A percentile compares a stretch with the other conserved stretches of the same genome.
phyloP scores from a whole-genome alignment of 2,888 invertebrate genomes.

The Epistrophe eligans region DNA sequence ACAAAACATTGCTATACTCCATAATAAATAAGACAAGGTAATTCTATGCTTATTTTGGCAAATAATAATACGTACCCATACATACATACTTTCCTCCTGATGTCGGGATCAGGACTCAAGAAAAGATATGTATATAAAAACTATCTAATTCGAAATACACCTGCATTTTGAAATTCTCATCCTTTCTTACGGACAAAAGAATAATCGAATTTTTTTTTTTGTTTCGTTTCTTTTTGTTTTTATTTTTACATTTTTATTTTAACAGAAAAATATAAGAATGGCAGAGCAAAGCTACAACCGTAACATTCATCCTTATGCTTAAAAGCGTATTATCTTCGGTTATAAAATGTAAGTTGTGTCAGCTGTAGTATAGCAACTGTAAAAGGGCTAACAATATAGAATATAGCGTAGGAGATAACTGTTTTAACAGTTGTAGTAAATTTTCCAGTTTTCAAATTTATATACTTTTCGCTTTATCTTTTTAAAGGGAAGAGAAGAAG shows the following conservation, averaged over 20 bases:
- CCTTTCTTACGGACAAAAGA: constrained; percentile 65
- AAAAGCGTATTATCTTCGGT: constrained; percentile 75
- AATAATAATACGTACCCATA: background rate
- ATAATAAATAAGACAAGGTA: constrained; percentile 53
- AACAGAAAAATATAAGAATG: constrained; percentile 55
- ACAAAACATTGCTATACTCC: constrained; percentile 49
- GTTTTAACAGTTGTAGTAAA: constrained; percentile 73
- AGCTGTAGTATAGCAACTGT: constrained; percentile 47
- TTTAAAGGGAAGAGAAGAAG: background rate
- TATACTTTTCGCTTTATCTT: constrained; percentile 66
- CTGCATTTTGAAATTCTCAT: constrained; percentile 63
- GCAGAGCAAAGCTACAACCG: constrained; percentile 50
- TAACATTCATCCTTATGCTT: constrained; percentile 75
- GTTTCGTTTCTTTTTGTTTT: background rate
- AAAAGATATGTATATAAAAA: constrained; percentile 12
- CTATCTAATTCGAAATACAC: constrained; percentile 45
- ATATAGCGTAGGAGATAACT: constrained; percentile 58
- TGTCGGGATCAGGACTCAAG: constrained; percentile 1
- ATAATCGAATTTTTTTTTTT: constrained; percentile 57
- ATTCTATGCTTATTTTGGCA: constrained; percentile 60
- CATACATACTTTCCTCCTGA: background rate
- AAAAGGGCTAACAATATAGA: constrained; percentile 42
- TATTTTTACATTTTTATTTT: constrained; percentile 5
- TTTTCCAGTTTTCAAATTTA: constrained; percentile 70
- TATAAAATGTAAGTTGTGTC: constrained; percentile 76